phyloP scores from a whole-genome alignment of 2,888 invertebrate species.

The Tipula unca region DNA sequence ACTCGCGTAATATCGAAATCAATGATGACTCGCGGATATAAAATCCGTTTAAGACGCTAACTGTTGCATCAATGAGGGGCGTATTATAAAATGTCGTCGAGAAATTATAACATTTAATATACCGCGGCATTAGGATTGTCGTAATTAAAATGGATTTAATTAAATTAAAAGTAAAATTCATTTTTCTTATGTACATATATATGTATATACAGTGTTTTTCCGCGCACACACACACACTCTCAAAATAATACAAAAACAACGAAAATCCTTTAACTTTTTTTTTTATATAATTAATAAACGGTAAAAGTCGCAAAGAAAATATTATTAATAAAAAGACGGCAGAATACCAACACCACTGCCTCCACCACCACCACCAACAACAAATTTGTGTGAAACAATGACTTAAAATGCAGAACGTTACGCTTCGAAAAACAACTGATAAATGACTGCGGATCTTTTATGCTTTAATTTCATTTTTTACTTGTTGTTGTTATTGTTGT shows the following conservation, averaged over 20 bases:
- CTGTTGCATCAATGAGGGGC: background rate
- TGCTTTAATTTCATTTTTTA: background rate
- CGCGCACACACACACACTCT: background rate
- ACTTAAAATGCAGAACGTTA: background rate
- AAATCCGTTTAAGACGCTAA: background rate
- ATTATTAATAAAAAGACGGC: background rate
- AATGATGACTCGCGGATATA: background rate
- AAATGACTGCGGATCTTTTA: constrained; percentile 8
- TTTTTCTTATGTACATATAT: background rate
- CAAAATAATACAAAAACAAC: background rate
- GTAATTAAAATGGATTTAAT: background rate
- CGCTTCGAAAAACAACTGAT: constrained; percentile 8
- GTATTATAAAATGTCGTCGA: background rate
- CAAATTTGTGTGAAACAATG: background rate
- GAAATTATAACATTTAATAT: background rate
- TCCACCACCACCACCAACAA: background rate
- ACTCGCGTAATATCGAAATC: background rate
- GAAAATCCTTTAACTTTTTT: background rate
- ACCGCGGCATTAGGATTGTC: background rate
- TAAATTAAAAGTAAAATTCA: background rate
- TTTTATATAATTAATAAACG: background rate
- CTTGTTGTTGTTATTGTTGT: background rate
- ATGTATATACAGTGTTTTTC: background rate
- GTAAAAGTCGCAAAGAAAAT: background rate
- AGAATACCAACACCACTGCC: background rate